Evolutionary conservation across 1,140 invertebrate species (phyloP).

Genomic region (Riptortus pedestris): DNA sequence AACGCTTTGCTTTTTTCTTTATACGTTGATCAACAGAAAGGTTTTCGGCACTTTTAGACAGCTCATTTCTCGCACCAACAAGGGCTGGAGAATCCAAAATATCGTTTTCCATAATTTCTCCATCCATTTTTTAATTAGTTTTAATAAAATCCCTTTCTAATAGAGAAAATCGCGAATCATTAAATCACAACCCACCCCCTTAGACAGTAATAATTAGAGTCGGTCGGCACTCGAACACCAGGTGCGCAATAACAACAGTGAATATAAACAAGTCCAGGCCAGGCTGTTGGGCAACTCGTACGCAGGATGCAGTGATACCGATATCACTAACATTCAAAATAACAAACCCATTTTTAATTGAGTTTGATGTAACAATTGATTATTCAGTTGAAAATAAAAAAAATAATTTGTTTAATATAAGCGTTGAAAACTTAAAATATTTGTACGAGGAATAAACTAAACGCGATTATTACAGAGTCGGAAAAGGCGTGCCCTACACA

Average conservation of each 20-base stretch:
- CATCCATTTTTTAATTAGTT: constrained; percentile 20
- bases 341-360: neutral
- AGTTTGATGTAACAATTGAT: neutral
- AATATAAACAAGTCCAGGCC: constrained; percentile 25
- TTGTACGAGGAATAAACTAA: neutral
- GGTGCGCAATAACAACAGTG: constrained; percentile 27
- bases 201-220: neutral
- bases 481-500: neutral
- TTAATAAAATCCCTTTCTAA: neutral
- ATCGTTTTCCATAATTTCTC: constrained; percentile 19
- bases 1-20: constrained; percentile 45
- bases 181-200: neutral
- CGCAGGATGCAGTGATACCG: constrained; percentile 3
- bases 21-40: constrained; percentile 34
- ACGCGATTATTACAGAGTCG: neutral
- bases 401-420: too few relatives aligned
- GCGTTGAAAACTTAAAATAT: too few relatives aligned
- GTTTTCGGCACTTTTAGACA: constrained; percentile 32
- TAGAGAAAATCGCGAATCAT: neutral
- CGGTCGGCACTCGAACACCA: neutral
- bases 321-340: neutral
- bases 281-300: neutral
- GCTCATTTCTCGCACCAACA: constrained; percentile 23
- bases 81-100: constrained; percentile 10
- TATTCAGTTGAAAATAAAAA: neutral